Conservation (phyloP, 2,797 vertebrate species). For the Etheostoma nigrum region DNA sequence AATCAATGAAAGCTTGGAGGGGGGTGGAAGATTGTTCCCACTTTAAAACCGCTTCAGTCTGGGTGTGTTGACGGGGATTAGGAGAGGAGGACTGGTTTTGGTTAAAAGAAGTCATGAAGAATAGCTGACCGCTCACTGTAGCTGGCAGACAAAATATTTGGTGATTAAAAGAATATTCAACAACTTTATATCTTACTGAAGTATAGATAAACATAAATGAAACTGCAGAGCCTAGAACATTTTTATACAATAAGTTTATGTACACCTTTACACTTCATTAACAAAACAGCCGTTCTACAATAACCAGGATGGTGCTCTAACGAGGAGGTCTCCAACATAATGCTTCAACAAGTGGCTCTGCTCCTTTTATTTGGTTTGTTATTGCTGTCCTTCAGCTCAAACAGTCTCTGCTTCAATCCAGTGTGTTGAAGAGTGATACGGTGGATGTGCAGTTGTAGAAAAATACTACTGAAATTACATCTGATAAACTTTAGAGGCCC, state of each 20-base stretch:
- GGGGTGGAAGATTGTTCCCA: too few species aligned
- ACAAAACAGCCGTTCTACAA: slow-evolving; percentile 82
- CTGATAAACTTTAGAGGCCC: slow-evolving; percentile 44
- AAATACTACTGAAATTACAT: slow-evolving; percentile 52
- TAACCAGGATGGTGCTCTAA: slow-evolving; percentile 68
- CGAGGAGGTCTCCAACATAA: slow-evolving; percentile 80
- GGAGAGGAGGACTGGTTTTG: too few species aligned
- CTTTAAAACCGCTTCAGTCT: too few species aligned
- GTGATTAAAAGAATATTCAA: slow-evolving; percentile 1
- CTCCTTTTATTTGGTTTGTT: slow-evolving; percentile 87
- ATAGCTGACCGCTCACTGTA: not conserved
- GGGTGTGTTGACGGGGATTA: too few species aligned
- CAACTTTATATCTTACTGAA: slow-evolving; percentile 31
- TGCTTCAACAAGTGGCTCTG: slow-evolving; percentile 81
- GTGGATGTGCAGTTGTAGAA: slow-evolving; percentile 64
- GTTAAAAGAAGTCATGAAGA: not conserved
- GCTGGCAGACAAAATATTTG: not conserved
- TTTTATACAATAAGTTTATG: slow-evolving; percentile 89
- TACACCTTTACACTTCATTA: slow-evolving; percentile 87
- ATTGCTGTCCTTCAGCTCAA: slow-evolving; percentile 92
- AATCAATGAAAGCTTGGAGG: too few species aligned
- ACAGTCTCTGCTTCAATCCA: slow-evolving; percentile 76
- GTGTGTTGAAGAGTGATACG: slow-evolving; percentile 70
- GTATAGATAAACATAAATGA: slow-evolving; percentile 40
- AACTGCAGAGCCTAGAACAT: slow-evolving; percentile 51